Conservation (phyloP, 2,888 invertebrate species). For the Matsumyia berberina region DNA sequence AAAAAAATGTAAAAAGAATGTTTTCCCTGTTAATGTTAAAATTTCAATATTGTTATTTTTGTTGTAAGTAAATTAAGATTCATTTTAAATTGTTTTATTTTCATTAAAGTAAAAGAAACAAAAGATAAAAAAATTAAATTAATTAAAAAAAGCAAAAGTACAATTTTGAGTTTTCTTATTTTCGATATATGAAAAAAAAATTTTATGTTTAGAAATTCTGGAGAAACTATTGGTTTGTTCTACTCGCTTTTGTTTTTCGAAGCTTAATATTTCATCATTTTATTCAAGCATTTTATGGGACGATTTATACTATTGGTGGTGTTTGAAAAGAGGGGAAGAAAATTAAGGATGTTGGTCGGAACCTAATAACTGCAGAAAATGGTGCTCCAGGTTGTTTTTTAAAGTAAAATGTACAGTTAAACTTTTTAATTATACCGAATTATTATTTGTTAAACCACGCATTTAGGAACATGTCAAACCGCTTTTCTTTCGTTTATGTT, state of each 20-base stretch:
- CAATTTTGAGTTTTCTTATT: conserved; percentile 65
- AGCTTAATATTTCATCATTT: conserved; percentile 21
- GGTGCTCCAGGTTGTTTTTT: not conserved
- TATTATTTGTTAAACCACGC: too few relatives aligned
- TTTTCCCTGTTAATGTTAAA: conserved; percentile 68
- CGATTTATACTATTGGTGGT: not conserved
- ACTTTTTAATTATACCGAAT: not conserved
- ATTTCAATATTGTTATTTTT: conserved; percentile 72
- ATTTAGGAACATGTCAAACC: too few relatives aligned
- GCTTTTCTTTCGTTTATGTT: too few relatives aligned
- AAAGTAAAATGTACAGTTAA: too few relatives aligned
- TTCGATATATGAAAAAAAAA: conserved; percentile 20
- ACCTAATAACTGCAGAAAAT: not conserved
- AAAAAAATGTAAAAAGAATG: conserved; percentile 45
- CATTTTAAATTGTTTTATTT: conserved; percentile 72
- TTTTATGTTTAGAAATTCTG: conserved; percentile 7
- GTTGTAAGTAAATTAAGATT: conserved; percentile 72
- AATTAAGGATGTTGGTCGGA: conserved; percentile 11
- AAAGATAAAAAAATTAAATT: conserved; percentile 57
- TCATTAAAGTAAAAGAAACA: conserved; percentile 52
- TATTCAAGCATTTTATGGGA: conserved; percentile 5
- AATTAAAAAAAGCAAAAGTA: conserved; percentile 67
- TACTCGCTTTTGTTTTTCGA: conserved; percentile 1
- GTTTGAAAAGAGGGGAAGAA: not conserved
- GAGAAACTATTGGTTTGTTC: conserved; percentile 44